phyloP scores from a whole-genome alignment of 2,888 invertebrate species.

The Pristionchus mayeri region DNA sequence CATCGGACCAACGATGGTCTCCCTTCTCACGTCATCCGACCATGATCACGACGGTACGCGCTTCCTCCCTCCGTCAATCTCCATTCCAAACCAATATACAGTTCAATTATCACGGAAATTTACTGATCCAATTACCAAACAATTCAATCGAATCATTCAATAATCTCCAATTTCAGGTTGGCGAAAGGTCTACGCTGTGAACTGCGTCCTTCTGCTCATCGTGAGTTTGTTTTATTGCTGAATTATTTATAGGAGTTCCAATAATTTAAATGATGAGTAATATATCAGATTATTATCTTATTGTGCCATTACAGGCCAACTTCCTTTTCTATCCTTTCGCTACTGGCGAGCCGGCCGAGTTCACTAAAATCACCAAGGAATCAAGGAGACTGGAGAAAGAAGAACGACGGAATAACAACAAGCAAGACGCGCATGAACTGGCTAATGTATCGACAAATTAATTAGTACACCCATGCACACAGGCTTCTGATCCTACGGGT shows the following conservation, averaged over 20 bases:
- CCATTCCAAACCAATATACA: too few relatives aligned
- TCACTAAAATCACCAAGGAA: slow-evolving; percentile 24
- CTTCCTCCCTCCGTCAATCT: too few relatives aligned
- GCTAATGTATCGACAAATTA: too few relatives aligned
- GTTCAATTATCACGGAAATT: too few relatives aligned
- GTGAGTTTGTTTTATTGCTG: neutral
- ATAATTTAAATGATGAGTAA: neutral
- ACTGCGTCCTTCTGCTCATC: slow-evolving; percentile 27
- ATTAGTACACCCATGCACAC: too few relatives aligned
- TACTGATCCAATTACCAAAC: too few relatives aligned
- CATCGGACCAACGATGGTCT: slow-evolving; percentile 30
- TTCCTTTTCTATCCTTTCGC: slow-evolving; percentile 40
- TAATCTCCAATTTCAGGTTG: neutral
- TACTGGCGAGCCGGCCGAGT: slow-evolving; percentile 26
- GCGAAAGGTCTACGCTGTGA: slow-evolving; percentile 33
- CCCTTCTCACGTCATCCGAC: neutral
- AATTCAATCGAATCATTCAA: neutral
- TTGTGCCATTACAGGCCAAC: slow-evolving; percentile 10
- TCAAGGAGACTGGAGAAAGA: neutral
- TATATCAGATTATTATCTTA: too few relatives aligned
- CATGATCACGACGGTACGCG: slow-evolving; percentile 10
- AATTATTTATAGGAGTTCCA: neutral
- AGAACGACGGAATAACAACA: slow-evolving; percentile 8
- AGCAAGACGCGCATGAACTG: slow-evolving; percentile 10
- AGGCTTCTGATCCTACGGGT: too few relatives aligned